A percentile compares a stretch with the other conserved stretches of the same genome.
Conservation (phyloP, 2,113 vertebrate genomes). For the Callospermophilus lateralis region DNA sequence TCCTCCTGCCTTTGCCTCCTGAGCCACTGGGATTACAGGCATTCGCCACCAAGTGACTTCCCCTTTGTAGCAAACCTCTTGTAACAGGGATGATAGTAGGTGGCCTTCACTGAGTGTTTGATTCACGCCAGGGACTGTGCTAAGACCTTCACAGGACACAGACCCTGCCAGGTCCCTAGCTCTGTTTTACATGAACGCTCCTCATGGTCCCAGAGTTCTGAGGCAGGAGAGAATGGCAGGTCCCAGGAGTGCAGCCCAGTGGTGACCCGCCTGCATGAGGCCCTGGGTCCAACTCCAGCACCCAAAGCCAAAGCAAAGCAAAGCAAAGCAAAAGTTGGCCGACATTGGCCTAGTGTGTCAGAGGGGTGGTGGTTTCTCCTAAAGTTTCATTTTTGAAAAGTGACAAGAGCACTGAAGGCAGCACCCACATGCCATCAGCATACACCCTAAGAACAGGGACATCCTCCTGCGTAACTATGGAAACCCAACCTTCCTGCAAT, state of each 20-base stretch:
- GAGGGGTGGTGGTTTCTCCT: not conserved
- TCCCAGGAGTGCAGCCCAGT: not conserved
- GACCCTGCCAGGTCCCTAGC: too few relatives aligned
- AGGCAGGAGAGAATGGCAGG: too few relatives aligned
- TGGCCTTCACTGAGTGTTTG: too few relatives aligned
- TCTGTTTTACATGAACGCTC: too few relatives aligned
- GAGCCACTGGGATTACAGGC: too few relatives aligned
- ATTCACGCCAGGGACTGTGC: too few relatives aligned
- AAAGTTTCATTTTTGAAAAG: not conserved
- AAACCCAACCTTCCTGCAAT: too few relatives aligned
- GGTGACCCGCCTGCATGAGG: not conserved
- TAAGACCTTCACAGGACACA: too few relatives aligned
- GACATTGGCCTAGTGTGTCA: not conserved
- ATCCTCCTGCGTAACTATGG: not conserved
- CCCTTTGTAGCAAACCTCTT: not conserved
- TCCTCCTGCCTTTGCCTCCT: too few relatives aligned
- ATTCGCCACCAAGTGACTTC: too few relatives aligned
- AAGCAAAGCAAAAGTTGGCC: not conserved
- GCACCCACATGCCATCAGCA: not conserved
- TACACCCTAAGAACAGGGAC: not conserved
- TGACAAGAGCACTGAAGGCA: not conserved
- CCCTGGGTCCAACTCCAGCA: not conserved
- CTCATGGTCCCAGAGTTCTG: too few relatives aligned
- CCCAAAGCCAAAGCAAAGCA: not conserved
- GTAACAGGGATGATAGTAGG: not conserved